A percentile compares a stretch with the other conserved stretches of the same genome.
These are phyloP conservation scores for Plebejus anna DNA, from an alignment of 2,888 invertebrate species.

Conservation along the genomic window DNA sequence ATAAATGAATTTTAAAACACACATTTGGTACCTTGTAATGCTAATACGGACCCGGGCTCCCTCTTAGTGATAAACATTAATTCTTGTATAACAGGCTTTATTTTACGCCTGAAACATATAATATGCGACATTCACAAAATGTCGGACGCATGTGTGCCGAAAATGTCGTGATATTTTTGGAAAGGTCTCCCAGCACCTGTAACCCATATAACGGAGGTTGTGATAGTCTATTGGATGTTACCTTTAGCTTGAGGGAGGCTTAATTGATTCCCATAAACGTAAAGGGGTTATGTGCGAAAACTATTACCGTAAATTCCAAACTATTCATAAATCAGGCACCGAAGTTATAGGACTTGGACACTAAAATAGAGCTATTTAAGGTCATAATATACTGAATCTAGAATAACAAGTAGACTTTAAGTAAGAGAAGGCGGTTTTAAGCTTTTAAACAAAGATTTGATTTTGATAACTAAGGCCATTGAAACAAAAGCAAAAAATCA, in stretches of 20 bases:
- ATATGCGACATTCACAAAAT: conserved; percentile 44
- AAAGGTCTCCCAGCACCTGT: conserved; percentile 38
- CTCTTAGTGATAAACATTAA: conserved; percentile 26
- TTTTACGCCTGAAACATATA: conserved; percentile 32
- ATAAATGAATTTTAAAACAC: conserved; percentile 24
- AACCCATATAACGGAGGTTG: conserved; percentile 34
- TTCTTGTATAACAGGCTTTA: conserved; percentile 5
- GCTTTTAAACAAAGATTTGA: background rate
- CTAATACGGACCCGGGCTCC: conserved; percentile 16
- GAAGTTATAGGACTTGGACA: background rate
- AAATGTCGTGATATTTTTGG: conserved; percentile 46
- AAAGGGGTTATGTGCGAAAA: conserved; percentile 7
- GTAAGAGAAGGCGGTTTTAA: background rate
- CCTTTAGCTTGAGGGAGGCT: conserved; percentile 6
- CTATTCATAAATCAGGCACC: background rate
- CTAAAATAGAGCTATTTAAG: background rate
- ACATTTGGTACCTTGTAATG: conserved; percentile 23
- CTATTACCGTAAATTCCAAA: conserved; percentile 15
- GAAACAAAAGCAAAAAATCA: background rate
- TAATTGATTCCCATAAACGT: conserved; percentile 20
- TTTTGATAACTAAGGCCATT: background rate
- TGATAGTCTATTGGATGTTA: conserved; percentile 32
- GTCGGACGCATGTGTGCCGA: conserved; percentile 41
- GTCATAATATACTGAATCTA: background rate
- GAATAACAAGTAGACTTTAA: background rate